These are phyloP conservation scores for Acanthiza pusilla DNA, from an alignment of 2,797 vertebrate species.

Conservation along the genomic window DNA sequence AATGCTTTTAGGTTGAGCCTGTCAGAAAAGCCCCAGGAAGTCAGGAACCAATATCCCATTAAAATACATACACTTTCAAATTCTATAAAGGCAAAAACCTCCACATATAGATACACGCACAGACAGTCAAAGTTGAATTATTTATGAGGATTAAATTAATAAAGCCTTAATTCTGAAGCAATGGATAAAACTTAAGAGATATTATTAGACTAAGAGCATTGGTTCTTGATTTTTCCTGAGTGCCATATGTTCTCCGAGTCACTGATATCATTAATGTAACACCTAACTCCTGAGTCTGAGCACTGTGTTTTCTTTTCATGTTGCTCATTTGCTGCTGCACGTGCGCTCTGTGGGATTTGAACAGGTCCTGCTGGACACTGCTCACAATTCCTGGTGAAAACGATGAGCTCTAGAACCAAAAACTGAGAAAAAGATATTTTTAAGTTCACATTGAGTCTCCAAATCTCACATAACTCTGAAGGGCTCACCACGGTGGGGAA, in stretches of 20 bases:
- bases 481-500: accelerated
- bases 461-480: not conserved
- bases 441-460: not conserved
- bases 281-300: not conserved
- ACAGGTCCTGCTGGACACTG: not conserved
- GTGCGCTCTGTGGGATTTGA: not conserved
- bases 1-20: not conserved
- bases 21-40: not conserved
- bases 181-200: not conserved
- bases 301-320: not conserved
- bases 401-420: not conserved
- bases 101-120: not conserved
- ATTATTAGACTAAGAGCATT: not conserved
- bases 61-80: not conserved
- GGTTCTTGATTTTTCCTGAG: not conserved
- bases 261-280: not conserved
- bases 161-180: not conserved
- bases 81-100: not conserved
- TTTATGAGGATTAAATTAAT: not conserved
- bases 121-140: not conserved
- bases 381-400: not conserved
- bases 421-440: not conserved
- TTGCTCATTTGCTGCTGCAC: not conserved
- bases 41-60: not conserved
- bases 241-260: not conserved